Percentiles rank a stretch among this genome's conserved stretches.
phyloP scores from a whole-genome alignment of 1,140 invertebrate genomes.

The Lineus longissimus region DNA sequence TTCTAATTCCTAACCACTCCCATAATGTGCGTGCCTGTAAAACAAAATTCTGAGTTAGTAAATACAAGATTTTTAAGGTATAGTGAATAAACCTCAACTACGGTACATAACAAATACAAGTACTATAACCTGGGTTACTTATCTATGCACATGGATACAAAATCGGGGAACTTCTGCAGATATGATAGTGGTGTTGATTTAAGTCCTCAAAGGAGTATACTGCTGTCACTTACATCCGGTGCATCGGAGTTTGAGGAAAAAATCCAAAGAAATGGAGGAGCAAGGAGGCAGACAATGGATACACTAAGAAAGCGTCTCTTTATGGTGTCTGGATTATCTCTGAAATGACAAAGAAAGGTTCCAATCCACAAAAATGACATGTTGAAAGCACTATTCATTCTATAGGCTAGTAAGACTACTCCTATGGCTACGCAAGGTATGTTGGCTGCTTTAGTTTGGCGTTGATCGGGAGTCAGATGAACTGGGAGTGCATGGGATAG shows the following conservation, averaged over 20 bases:
- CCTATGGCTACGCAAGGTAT: no score
- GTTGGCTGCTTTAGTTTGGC: no score
- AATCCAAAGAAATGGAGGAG: conserved; percentile 70
- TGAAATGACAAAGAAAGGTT: conserved; percentile 46
- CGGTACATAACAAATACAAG: not conserved
- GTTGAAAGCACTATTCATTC: no score
- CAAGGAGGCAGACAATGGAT: conserved; percentile 72
- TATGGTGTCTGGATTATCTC: conserved; percentile 81
- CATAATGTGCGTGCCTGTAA: conserved; percentile 61
- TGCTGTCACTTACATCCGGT: conserved; percentile 28
- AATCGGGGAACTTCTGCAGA: not conserved
- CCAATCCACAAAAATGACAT: not conserved
- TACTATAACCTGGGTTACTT: not conserved
- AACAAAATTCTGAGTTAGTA: conserved; percentile 13
- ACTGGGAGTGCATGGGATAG: no score
- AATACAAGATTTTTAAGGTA: no score
- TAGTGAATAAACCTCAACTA: no score
- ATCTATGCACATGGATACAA: not conserved
- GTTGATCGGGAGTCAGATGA: no score
- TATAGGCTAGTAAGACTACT: no score
- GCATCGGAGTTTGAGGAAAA: conserved; percentile 32
- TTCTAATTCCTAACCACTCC: conserved; percentile 72
- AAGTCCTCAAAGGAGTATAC: not conserved
- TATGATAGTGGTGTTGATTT: not conserved
- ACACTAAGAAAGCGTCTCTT: conserved; percentile 84